Conservation (phyloP, 2,797 vertebrate species). For the Brachyalestes nurse region DNA sequence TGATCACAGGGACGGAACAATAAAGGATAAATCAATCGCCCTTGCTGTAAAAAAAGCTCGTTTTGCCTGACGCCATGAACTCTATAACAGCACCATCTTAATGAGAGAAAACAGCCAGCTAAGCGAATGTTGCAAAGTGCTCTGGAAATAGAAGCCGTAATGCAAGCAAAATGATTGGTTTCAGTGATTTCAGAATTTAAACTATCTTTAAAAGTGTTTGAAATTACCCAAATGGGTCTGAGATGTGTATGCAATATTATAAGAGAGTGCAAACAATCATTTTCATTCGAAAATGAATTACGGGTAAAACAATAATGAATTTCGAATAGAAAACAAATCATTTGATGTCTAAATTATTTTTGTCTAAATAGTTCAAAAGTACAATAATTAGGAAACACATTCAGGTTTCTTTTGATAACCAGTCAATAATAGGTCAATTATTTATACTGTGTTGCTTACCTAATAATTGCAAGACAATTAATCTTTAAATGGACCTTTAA, state of each 20-base stretch:
- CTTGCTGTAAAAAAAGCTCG: conserved; percentile 89
- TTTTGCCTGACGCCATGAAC: conserved; percentile 71
- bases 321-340: too few relatives aligned
- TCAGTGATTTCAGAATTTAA: neutral
- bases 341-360: too few relatives aligned
- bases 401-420: too few relatives aligned
- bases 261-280: neutral
- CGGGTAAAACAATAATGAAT: too few relatives aligned
- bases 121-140: neutral
- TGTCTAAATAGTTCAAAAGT: too few relatives aligned
- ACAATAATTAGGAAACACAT: too few relatives aligned
- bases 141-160: too few relatives aligned
- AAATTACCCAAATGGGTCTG: neutral
- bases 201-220: neutral
- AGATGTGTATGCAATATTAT: neutral
- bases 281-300: too few relatives aligned
- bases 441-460: too few relatives aligned
- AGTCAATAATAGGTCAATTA: too few relatives aligned
- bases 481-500: neutral
- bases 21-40: conserved; percentile 98
- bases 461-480: too few relatives aligned
- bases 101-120: neutral
- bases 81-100: conserved; percentile 67
- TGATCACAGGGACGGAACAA: conserved; percentile 91
- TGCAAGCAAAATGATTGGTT: neutral